Evolutionary conservation across 92 coral and sea anemone genomes (phyloP).

Genomic region (Umimayanthus kanabou): DNA sequence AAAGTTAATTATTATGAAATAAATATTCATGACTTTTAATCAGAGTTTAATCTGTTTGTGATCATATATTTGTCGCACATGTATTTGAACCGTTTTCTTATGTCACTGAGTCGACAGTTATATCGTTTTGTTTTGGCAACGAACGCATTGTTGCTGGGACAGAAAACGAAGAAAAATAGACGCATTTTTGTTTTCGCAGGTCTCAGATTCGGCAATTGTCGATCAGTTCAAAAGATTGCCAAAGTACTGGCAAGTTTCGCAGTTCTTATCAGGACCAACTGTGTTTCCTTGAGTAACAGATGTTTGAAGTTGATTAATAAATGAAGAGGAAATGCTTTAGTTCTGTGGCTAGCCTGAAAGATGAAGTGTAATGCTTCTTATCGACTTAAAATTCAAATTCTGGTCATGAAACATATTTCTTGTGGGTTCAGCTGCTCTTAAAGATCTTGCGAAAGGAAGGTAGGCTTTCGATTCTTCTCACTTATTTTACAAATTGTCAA

Average conservation of each 20-base stretch:
- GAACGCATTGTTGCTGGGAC: not conserved
- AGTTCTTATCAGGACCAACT: conserved; percentile 9
- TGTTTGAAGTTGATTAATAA: conserved; percentile 27
- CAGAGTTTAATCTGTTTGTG: conserved; percentile 2
- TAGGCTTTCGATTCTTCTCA: not conserved
- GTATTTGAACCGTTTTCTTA: not conserved
- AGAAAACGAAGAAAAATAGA: not conserved
- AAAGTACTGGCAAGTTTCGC: not conserved
- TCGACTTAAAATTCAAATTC: conserved; percentile 4
- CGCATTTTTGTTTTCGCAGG: not conserved
- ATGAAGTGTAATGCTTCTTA: conserved; percentile 27
- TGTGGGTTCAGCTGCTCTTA: not conserved
- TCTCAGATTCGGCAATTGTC: not conserved
- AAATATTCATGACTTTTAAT: conserved; percentile 15
- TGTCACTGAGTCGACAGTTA: not conserved
- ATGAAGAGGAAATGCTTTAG: conserved; percentile 1
- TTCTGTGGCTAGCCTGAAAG: conserved; percentile 22
- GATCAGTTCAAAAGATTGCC: not conserved
- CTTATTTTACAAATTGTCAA: not conserved
- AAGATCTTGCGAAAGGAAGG: conserved; percentile 18
- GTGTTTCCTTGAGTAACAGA: conserved; percentile 35
- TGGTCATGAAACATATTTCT: conserved; percentile 19
- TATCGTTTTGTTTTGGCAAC: not conserved
- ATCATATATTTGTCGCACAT: conserved; percentile 5
- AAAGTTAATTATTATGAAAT: not conserved